phyloP scores from a whole-genome alignment of 2,888 invertebrate species.

The Mactromeris polynyma region DNA sequence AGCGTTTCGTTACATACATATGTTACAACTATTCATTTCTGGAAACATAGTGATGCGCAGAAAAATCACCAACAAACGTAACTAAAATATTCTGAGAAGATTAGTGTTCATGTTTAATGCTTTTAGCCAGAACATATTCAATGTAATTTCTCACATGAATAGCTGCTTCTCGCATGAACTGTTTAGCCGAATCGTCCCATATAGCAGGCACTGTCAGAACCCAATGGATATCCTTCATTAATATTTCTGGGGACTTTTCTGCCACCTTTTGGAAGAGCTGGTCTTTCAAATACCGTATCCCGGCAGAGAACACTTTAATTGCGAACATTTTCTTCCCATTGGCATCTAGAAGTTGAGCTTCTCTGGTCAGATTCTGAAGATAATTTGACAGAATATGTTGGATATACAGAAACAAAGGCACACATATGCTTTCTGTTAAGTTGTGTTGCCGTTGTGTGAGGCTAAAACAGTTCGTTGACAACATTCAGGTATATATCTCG shows the following conservation, averaged over 20 bases:
- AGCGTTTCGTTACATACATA: no score
- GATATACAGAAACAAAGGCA: no score
- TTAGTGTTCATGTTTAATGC: no score
- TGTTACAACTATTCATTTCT: no score
- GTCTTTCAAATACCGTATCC: conserved; percentile 53
- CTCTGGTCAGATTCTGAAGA: conserved; percentile 44
- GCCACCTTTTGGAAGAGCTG: conserved; percentile 40
- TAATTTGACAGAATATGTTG: background rate
- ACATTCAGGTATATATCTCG: no score
- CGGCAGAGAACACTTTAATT: conserved; percentile 54
- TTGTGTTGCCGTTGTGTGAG: no score
- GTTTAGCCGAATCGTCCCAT: conserved; percentile 59
- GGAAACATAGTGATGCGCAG: no score
- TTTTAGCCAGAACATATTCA: no score
- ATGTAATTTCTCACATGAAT: conserved; percentile 34
- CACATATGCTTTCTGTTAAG: no score
- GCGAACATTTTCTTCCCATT: conserved; percentile 52
- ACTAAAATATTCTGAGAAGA: no score
- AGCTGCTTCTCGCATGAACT: conserved; percentile 64
- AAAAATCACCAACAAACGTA: no score
- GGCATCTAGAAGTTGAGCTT: conserved; percentile 42
- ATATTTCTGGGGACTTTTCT: conserved; percentile 19
- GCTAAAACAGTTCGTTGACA: no score
- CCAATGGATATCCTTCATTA: conserved; percentile 51
- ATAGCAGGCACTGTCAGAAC: conserved; percentile 64